phyloP scores from a whole-genome alignment of 2,113 vertebrate genomes.

The Ondatra zibethicus region DNA sequence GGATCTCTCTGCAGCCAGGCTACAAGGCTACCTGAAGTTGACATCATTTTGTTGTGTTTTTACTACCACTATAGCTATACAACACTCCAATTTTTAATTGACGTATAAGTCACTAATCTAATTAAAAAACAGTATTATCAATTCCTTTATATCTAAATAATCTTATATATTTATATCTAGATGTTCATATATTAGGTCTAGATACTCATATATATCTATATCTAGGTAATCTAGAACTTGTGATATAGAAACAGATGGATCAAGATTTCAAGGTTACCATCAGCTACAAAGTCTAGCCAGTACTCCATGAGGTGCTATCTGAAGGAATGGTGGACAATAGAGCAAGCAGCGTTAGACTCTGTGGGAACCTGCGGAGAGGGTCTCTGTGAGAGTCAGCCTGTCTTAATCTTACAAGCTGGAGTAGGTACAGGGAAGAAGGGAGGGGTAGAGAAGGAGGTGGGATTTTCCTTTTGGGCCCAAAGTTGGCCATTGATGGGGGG shows the following conservation, averaged over 20 bases:
- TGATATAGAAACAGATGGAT: not conserved
- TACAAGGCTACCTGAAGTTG: not conserved
- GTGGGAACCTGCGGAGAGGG: no score
- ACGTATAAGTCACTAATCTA: not conserved
- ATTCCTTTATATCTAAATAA: not conserved
- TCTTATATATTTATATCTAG: not conserved
- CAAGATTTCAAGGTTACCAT: not conserved
- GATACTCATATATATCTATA: not conserved
- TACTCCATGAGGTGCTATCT: not conserved
- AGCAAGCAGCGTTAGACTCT: no score
- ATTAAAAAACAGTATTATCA: not conserved
- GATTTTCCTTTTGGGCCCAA: not conserved
- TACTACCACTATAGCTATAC: not conserved
- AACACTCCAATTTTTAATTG: not conserved
- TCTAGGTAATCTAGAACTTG: not conserved
- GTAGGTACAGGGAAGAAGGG: not conserved
- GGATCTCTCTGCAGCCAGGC: not conserved
- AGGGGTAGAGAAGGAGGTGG: not conserved
- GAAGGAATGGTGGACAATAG: no score
- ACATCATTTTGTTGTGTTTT: not conserved
- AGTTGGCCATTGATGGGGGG: not conserved
- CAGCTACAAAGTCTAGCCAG: not conserved
- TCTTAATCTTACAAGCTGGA: not conserved
- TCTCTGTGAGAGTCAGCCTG: not conserved
- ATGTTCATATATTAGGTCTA: no score